These are phyloP conservation scores for Sorex araneus DNA, from an alignment of 2,113 vertebrate genomes.

Conservation along the genomic window DNA sequence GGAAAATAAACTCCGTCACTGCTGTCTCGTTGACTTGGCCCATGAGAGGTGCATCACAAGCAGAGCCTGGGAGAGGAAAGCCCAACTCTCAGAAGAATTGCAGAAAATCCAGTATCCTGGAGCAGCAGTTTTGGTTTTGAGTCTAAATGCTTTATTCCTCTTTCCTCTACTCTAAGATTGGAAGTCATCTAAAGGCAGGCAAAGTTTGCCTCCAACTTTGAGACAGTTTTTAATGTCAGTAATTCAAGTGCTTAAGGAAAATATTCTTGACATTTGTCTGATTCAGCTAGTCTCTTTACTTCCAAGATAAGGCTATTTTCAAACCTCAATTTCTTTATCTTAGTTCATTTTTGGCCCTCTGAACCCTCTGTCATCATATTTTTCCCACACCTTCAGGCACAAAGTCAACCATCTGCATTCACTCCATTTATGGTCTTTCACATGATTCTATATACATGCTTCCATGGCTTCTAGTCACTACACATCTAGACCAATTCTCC, in stretches of 20 bases:
- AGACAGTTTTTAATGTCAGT: background rate
- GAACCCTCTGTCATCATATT: background rate
- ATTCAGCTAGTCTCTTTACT: background rate
- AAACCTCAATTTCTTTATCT: background rate
- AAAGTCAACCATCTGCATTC: background rate
- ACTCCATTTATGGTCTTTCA: background rate
- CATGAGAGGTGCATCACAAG: constrained; percentile 2
- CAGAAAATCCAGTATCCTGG: background rate
- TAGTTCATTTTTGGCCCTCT: background rate
- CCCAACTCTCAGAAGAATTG: background rate
- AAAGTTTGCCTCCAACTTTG: background rate
- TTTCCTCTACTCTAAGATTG: background rate
- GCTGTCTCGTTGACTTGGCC: constrained; percentile 53
- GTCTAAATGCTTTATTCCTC: background rate
- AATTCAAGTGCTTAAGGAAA: background rate
- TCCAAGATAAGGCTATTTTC: too few species aligned
- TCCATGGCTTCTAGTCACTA: background rate
- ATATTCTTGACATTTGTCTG: background rate
- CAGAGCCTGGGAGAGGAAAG: background rate
- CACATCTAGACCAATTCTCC: background rate
- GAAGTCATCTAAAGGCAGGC: background rate
- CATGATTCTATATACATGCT: background rate
- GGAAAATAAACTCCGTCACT: constrained; percentile 77
- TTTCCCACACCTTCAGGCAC: background rate
- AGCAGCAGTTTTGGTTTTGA: background rate